Conservation (phyloP, 2,888 invertebrate species). For the Trypoxylon attenuatum region DNA sequence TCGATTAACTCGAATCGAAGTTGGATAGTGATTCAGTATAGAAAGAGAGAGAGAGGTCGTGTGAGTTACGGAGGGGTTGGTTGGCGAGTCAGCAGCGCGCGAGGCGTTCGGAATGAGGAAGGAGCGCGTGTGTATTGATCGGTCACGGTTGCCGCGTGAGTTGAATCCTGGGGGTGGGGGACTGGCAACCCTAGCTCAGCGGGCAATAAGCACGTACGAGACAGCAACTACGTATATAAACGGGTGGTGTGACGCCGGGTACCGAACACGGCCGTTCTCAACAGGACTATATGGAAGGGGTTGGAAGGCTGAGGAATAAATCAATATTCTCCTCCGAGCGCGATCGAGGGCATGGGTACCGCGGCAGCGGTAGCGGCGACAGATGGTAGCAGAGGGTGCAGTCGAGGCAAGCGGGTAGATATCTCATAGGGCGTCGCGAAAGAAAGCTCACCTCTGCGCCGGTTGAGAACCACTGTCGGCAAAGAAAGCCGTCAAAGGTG, state of each 20-base stretch:
- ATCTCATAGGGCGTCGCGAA: neutral
- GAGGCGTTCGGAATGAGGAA: constrained; percentile 36
- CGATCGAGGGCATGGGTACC: constrained; percentile 53
- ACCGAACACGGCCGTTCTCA: constrained; percentile 32
- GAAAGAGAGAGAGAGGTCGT: neutral
- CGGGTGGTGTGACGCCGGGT: constrained; percentile 26
- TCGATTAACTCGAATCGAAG: no score
- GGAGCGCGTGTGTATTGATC: constrained; percentile 58
- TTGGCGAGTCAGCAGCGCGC: neutral
- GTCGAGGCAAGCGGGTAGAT: neutral
- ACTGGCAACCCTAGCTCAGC: constrained; percentile 34
- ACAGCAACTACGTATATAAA: neutral
- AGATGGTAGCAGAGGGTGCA: constrained; percentile 44
- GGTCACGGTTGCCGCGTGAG: constrained; percentile 42
- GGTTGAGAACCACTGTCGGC: constrained; percentile 53
- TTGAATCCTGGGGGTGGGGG: constrained; percentile 30
- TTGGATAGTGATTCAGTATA: neutral
- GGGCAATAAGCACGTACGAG: constrained; percentile 5
- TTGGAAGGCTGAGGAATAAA: constrained; percentile 57
- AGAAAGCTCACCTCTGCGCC: constrained; percentile 29
- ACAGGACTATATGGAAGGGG: constrained; percentile 54
- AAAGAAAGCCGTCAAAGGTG: constrained; percentile 23
- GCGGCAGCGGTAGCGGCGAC: constrained; percentile 46
- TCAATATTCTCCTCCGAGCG: constrained; percentile 62
- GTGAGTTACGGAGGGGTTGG: neutral